Base-by-base conservation (phyloP, 1,140 invertebrate species). In the Drosophila ambigua region DNA sequence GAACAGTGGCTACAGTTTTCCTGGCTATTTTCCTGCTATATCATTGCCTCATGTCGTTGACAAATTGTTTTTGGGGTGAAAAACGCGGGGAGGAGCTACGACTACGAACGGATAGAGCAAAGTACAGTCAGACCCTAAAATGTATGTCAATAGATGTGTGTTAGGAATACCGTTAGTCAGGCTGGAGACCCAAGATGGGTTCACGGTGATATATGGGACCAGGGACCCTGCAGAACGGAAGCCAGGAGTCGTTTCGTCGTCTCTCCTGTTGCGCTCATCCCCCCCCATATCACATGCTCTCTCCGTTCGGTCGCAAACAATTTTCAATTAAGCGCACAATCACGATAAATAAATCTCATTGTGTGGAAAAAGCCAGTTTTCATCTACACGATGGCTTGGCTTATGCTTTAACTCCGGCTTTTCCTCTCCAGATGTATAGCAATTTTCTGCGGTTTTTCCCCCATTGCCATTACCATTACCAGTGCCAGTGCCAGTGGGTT, bases 271-370 rank as follows among this genome's bases (percentile, higher is more conserved):
- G 79, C 79, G 63, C 63, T 69, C 74, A 35, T 28, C n/a, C 13
- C 43, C 61, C 51, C 24, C 2, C 49, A 20, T 49, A 7, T 5
- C n/a, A 39, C 6, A 51, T 16, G 24, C 16, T 16, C 59, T 44
- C 15, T 45, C 43, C 35, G 64, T 65, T 39, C 11, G 13, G 35
- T 69, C 50, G 54, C 83, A 82, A 88, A 87, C 82, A 88, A 88
- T 87, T 88, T 88, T 87, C 83, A 87, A 87, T 87, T 83, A 87
- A 87, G 82, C 79, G 60, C 71, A 83, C 83, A 88, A 87, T 88
- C 83, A 79, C 83, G 83, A 79, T 83, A 88, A 83, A 88, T 87
- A 87, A 87, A 88, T 87, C 82, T 88, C 83, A 83, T 88, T 85
- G 82, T 83, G 57, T 44, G 60, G 44, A 57, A 48, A 57, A 71